phyloP scores from a whole-genome alignment of 2,888 invertebrate genomes.

The Trachelus iudaicus region DNA sequence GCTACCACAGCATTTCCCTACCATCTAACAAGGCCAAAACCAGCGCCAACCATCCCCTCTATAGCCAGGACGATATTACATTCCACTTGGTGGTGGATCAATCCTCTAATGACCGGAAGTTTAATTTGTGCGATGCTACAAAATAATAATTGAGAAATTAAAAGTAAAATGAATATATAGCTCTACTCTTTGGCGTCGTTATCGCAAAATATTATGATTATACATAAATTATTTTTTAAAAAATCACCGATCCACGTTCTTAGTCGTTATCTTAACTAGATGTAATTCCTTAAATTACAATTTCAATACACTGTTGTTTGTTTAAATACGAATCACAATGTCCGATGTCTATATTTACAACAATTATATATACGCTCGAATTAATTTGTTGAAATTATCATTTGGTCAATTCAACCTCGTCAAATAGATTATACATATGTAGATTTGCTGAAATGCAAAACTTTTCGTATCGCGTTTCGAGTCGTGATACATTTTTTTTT shows the following conservation, averaged over 20 bases:
- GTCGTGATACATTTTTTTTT: constrained; percentile 55
- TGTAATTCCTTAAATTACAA: too few species aligned
- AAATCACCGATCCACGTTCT: too few species aligned
- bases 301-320: too few species aligned
- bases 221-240: constrained; percentile 33
- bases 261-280: too few species aligned
- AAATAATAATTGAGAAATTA: constrained; percentile 42
- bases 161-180: constrained; percentile 15
- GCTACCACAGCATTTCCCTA: constrained; percentile 17
- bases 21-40: constrained; percentile 11
- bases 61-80: constrained; percentile 51
- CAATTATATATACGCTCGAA: too few species aligned
- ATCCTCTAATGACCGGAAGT: constrained; percentile 57
- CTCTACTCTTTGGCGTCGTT: background rate
- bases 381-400: too few species aligned
- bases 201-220: constrained; percentile 27
- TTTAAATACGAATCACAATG: too few species aligned
- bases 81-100: constrained; percentile 57
- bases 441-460: constrained; percentile 50
- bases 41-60: constrained; percentile 28
- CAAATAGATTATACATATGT: constrained; percentile 6
- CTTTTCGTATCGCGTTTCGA: constrained; percentile 51
- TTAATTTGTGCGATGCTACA: constrained; percentile 55
- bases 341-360: too few species aligned
- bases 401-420: too few species aligned